Evolutionary conservation across 2,797 vertebrate genomes (phyloP), one percentile per base, ranked within the genome.

Genomic region (Malacoraja senta): DNA sequence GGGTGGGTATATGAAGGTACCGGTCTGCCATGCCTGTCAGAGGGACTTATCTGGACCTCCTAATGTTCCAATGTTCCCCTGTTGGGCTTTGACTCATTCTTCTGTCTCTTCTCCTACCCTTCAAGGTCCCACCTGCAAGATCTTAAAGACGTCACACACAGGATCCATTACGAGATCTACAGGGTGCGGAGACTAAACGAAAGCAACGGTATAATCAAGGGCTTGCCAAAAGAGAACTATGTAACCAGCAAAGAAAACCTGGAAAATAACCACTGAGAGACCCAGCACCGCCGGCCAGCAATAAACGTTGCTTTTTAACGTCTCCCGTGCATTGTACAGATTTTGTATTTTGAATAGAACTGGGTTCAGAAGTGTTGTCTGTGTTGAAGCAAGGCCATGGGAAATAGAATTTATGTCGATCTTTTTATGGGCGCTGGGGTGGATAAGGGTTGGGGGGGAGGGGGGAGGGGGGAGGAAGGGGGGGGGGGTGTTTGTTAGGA

Each of bases 71-170:
- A 21, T 15, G 68, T 21, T 71, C 68, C 19, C 13, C 13, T 19
- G 19, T 2, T 19, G 68, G 44, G 10, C 68, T 19, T 71, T 8
- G 13, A 63, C 29, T 65, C 10, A 65, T 32, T 63, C n/a, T 32
- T 1, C 68, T 91, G 29, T 72, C 35, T 38, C 19, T 0, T 0
- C n/a, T 93, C 65, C 83, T 0, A 0, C 58, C 71, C 71, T 0
- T 61, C 58, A 94, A 99, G 98, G 94, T 99, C 98, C 93, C 98
- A 99, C 95, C 96, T 99, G 93, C 98, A 99, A 95, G 98, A 99
- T 95, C 97, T 99, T 95, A 99, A 99, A 95, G 98, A 99, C 93
- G 98, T 99, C 94, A 98, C 98, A 32, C 98, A 99, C 96, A 97
- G 97, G 13, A 96, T 99, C 94, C 98, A 98, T 95, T 99, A 99